A percentile compares a stretch with the other conserved stretches of the same genome.
Evolutionary conservation across 2,888 invertebrate genomes (phyloP).

Genomic region (Chloroclysta siterata): DNA sequence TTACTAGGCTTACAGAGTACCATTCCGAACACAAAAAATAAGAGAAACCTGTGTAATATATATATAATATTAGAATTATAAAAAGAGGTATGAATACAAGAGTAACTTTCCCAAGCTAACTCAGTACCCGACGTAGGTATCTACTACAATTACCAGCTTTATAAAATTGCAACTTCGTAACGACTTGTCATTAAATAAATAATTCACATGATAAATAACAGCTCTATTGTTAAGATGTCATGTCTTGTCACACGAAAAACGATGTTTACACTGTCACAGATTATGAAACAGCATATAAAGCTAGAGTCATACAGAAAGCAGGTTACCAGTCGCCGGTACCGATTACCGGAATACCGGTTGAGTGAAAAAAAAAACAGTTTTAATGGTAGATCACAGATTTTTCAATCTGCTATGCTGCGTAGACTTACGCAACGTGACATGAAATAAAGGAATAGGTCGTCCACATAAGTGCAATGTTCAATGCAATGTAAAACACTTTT

Average conservation of each 20-base stretch:
- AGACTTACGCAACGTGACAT: too few species aligned
- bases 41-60: too few species aligned
- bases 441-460: too few species aligned
- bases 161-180: background rate
- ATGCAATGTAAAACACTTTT: too few species aligned
- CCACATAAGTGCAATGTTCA: too few species aligned
- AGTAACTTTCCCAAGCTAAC: background rate
- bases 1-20: too few species aligned
- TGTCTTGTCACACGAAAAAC: slow-evolving; percentile 17
- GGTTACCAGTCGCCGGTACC: background rate
- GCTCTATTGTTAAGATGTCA: slow-evolving; percentile 22
- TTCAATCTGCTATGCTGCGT: background rate
- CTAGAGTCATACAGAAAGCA: background rate
- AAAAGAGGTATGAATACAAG: too few species aligned
- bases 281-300: background rate
- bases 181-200: slow-evolving; percentile 9
- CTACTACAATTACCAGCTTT: background rate
- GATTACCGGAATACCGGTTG: too few species aligned
- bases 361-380: too few species aligned
- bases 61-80: too few species aligned
- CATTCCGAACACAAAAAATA: too few species aligned
- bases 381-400: too few species aligned
- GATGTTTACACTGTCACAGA: slow-evolving; percentile 21
- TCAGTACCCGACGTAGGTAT: background rate
- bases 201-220: slow-evolving; percentile 14